phyloP scores from a whole-genome alignment of 1,140 invertebrate genomes.

The Brachionus koreanus region DNA sequence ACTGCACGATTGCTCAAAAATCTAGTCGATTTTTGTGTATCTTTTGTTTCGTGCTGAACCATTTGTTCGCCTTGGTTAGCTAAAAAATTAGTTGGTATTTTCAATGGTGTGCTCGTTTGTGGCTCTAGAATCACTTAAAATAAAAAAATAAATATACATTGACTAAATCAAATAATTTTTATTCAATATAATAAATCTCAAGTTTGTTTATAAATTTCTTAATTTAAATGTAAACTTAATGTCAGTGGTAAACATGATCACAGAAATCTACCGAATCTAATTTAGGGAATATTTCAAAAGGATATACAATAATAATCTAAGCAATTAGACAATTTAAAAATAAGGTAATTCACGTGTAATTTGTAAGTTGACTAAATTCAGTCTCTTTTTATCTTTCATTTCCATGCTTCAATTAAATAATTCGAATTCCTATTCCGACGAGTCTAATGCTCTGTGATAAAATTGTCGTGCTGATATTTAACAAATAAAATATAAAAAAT shows the following conservation, averaged over 20 bases:
- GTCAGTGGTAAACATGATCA: slow-evolving; percentile 16
- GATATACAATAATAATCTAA: not conserved
- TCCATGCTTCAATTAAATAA: slow-evolving; percentile 15
- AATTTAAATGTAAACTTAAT: not conserved
- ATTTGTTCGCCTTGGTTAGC: not conserved
- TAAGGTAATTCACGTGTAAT: slow-evolving; percentile 11
- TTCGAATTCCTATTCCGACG: slow-evolving; percentile 2
- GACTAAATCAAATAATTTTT: not conserved
- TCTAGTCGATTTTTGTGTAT: not conserved
- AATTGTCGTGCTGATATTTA: slow-evolving; percentile 39
- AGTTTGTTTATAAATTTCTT: not conserved
- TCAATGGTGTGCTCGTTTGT: slow-evolving; percentile 22
- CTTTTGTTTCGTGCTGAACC: slow-evolving; percentile 8
- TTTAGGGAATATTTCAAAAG: not conserved
- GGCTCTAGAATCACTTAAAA: slow-evolving; percentile 5
- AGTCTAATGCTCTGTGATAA: not conserved
- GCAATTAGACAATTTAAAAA: not conserved
- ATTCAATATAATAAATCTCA: not conserved
- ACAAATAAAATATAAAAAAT: slow-evolving; percentile 15
- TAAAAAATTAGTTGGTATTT: not conserved
- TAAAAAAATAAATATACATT: not conserved
- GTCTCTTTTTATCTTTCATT: not conserved
- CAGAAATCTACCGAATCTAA: slow-evolving; percentile 11
- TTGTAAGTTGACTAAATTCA: not conserved
- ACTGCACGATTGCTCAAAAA: slow-evolving; percentile 27